Percentiles rank a stretch among this genome's conserved stretches.
phyloP scores from a whole-genome alignment of 2,113 vertebrate genomes.

The Dicerorhinus sumatrensis region DNA sequence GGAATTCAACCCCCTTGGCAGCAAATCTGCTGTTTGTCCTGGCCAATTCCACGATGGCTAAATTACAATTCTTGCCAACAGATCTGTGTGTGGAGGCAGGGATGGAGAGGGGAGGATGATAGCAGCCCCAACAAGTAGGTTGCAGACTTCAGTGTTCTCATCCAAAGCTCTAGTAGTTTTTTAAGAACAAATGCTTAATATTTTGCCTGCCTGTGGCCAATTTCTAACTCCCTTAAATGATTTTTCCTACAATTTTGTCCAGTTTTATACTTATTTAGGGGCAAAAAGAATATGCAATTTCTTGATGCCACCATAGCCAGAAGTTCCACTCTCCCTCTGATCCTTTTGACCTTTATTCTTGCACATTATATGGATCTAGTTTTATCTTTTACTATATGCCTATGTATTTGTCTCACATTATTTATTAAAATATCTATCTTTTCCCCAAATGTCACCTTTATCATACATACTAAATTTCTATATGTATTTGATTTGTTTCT shows the following conservation, averaged over 20 bases:
- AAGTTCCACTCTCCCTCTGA: neutral
- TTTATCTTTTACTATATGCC: neutral
- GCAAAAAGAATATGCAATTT: neutral
- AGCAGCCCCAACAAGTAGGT: neutral
- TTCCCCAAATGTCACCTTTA: neutral
- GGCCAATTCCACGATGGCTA: neutral
- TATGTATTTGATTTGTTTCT: neutral
- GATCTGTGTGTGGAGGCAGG: neutral
- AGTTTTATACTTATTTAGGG: constrained; percentile 13
- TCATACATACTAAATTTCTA: neutral
- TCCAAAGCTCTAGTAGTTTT: neutral
- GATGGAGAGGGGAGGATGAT: neutral
- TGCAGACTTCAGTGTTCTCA: neutral
- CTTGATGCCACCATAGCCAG: neutral
- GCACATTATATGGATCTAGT: neutral
- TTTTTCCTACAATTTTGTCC: neutral
- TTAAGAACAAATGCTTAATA: neutral
- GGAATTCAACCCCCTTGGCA: neutral
- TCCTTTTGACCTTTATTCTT: neutral
- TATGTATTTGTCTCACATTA: neutral
- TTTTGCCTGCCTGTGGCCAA: neutral
- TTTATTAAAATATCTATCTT: constrained; percentile 17
- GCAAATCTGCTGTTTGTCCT: neutral
- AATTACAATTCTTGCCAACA: neutral
- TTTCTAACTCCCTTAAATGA: neutral